Base-by-base conservation (phyloP, 1,140 invertebrate genomes). In the Pachypeltis micranthus region DNA sequence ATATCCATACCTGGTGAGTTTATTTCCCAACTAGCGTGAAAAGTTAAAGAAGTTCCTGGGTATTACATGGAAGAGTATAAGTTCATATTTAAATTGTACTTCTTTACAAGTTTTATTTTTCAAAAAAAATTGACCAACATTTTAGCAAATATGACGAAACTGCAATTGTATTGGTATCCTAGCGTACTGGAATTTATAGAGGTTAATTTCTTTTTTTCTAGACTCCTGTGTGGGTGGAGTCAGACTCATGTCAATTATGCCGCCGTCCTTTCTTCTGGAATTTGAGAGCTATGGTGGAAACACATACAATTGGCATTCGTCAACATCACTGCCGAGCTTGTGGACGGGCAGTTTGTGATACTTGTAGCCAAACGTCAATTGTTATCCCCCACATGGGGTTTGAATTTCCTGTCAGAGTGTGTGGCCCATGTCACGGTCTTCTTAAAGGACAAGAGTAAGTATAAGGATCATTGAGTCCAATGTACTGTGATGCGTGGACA, bases 191-290 rank as follows among this genome's bases (percentile, higher is more conserved):
- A n/a, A n/a, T n/a, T n/a, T n/a, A n/a, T n/a, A n/a, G n/a, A n/a
- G n/a, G n/a, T 19, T 59, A 28, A 47, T n/a, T 34, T 63, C 24
- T 64, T 31, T 57, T 64, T 65, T 67, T 75, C 4, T 68, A 86
- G 84, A 96, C 94, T 16, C 93, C 95, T 12, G 84, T 85, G 62
- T 99, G 96, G 96, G 81, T 85, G 63, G 93, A 98, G 72, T 87
- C 88, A 62, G 93, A 98, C 75, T 81, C 85, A 29, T 99, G 96
- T 74, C 86, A 98, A 78, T 80, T 91, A 59, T 99, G 96, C 77
- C 83, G 85, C 39, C 80, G 87, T 67, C 96, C 96, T 23, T 98
- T 98, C 75, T 98, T 98, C 74, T 99, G 96, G 96, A 99, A 99
- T 75, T 82, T 98, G 25, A 84, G 89, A 68, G 93, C 90, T 7